A percentile compares a stretch with the other conserved stretches of the same genome.
phyloP scores from a whole-genome alignment of 2,113 vertebrate species.

The Dunckerocampus dactyliophorus region DNA sequence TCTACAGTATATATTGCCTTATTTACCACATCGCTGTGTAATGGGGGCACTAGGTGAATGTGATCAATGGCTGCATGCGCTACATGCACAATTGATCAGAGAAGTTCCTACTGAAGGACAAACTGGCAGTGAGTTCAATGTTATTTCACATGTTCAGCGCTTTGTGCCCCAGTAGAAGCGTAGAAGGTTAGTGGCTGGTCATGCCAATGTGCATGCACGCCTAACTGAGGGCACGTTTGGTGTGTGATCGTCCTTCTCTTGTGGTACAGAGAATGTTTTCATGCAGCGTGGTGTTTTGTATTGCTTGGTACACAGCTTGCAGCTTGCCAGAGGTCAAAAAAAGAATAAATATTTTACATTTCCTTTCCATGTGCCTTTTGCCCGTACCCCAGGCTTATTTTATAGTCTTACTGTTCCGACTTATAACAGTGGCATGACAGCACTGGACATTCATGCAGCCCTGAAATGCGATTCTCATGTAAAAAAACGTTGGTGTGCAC shows the following conservation, averaged over 20 bases:
- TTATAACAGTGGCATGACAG: constrained; percentile 25
- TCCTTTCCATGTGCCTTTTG: constrained; percentile 4
- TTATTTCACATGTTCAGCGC: constrained; percentile 60
- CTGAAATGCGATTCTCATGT: constrained; percentile 35
- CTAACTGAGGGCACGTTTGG: constrained; percentile 22
- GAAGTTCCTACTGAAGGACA: constrained; percentile 61
- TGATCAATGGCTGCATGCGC: constrained; percentile 56
- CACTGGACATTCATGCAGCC: constrained; percentile 5
- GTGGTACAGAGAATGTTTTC: constrained; percentile 12
- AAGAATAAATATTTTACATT: background rate
- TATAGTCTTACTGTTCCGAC: constrained; percentile 19
- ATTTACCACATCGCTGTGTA: constrained; percentile 57
- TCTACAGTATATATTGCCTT: constrained; percentile 48
- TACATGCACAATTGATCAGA: constrained; percentile 64
- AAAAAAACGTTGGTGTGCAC: background rate
- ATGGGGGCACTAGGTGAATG: constrained; percentile 35
- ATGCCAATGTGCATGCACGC: constrained; percentile 2
- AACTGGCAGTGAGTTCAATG: constrained; percentile 59
- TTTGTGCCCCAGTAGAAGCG: constrained; percentile 28
- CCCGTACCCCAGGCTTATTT: constrained; percentile 34
- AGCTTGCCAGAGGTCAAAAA: background rate
- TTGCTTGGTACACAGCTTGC: constrained; percentile 1
- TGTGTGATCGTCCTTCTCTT: constrained; percentile 8
- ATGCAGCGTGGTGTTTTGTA: constrained; percentile 24
- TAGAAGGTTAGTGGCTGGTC: constrained; percentile 14